Base-by-base conservation (phyloP, 2,797 vertebrate genomes). In the Sebastolobus altivelis region DNA sequence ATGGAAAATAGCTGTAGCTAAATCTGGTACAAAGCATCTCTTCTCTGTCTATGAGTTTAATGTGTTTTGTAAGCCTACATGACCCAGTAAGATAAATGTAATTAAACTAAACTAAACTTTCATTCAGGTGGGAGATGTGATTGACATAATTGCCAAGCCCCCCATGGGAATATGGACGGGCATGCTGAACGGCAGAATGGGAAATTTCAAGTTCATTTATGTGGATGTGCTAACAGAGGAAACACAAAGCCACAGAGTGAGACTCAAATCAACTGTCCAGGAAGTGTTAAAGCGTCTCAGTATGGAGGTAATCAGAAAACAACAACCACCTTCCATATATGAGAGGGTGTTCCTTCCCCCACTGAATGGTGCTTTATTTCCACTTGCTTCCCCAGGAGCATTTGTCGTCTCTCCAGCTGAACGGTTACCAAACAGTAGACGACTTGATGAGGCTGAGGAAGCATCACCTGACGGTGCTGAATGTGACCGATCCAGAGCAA, bases 131-230 rank as follows among this genome's bases (percentile, higher is more conserved):
- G 98, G 97, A 85, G 97, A 99, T 40, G 92, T 97, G 72, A 99
- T 99, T 83, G 97, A 99, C 71, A 97, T 99, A 70, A 97, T 99
- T 75, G 95, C 95, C 86, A 99, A 97, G 93, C 96, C 97, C 0
- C 95, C 97, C 16, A 98, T 98, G 97, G 98, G 98, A 35, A 99
- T 97, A 89, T 99, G 98, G 98, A 98, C 96, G 0, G 98, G 98
- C 58, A 94, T 97, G 95, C 81, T 99, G 80, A 97, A 98, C 52
- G 96, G 96, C 83, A 97, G 96, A 89, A 90, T 97, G 22, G 98
- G 98, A 65, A 97, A 93, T 84, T 99, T 99, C 90, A 99, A 99
- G 92, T 99, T 99, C 83, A 97, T 99, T 92, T 99, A 99, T 0
- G 98, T 99, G 79, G 97, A 99, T 55, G 75, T 97, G 91, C 77